phyloP scores from a whole-genome alignment of 2,797 vertebrate genomes.

The Hydrocynus forskahlii region DNA sequence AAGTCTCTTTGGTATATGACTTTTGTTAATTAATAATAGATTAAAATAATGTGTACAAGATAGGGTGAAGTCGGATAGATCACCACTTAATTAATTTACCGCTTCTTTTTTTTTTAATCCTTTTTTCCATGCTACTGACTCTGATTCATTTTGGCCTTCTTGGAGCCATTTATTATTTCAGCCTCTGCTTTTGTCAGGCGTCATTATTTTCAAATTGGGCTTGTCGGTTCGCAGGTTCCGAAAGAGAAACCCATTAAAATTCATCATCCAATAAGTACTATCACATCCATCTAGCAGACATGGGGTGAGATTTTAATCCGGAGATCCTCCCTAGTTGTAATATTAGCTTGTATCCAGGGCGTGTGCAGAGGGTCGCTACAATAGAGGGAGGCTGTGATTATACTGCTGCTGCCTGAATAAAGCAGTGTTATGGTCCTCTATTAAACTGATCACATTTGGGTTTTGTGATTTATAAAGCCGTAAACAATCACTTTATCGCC shows the following conservation, averaged over 20 bases:
- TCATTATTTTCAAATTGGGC: conserved; percentile 61
- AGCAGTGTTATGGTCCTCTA: neutral
- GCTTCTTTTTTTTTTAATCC: conserved; percentile 61
- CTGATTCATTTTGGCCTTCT: conserved; percentile 62
- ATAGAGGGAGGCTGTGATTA: neutral
- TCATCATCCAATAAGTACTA: conserved; percentile 51
- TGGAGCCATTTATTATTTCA: conserved; percentile 57
- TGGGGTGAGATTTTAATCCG: conserved; percentile 40
- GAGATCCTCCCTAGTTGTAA: conserved; percentile 37
- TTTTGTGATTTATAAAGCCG: neutral
- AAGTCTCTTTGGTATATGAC: conserved; percentile 57
- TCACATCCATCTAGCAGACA: conserved; percentile 56
- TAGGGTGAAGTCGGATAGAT: conserved; percentile 69
- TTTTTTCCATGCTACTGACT: conserved; percentile 67
- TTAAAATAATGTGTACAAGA: conserved; percentile 71
- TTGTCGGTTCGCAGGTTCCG: conserved; percentile 59
- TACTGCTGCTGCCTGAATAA: neutral
- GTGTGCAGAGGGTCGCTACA: conserved; percentile 9
- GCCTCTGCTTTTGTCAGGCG: conserved; percentile 48
- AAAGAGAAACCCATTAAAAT: conserved; percentile 58
- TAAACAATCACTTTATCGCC: neutral
- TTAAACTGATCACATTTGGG: neutral
- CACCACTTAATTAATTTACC: conserved; percentile 75
- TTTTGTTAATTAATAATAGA: conserved; percentile 75
- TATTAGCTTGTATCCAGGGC: conserved; percentile 43